Percentiles rank a stretch among this genome's conserved stretches.
These are phyloP conservation scores for Synergus umbraculus DNA, from an alignment of 2,888 invertebrate genomes.

Conservation along the genomic window DNA sequence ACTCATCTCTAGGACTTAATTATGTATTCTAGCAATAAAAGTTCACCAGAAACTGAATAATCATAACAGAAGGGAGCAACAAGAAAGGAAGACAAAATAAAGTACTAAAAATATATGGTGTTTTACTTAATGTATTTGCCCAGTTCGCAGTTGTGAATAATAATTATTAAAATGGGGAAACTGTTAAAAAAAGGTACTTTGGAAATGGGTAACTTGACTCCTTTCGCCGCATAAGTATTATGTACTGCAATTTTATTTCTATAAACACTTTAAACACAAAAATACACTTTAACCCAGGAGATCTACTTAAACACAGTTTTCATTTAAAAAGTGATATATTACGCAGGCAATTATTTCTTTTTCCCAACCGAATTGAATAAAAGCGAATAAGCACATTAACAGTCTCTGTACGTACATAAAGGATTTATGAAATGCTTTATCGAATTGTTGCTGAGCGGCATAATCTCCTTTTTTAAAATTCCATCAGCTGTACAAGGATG, in stretches of 20 bases:
- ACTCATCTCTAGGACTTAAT: neutral
- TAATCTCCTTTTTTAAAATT: constrained; percentile 76
- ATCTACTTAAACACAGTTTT: too few relatives aligned
- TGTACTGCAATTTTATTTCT: too few relatives aligned
- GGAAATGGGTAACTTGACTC: too few relatives aligned
- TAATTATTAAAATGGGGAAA: neutral
- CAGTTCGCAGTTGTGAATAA: too few relatives aligned
- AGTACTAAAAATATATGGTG: too few relatives aligned
- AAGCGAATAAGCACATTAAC: constrained; percentile 49
- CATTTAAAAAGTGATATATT: too few relatives aligned
- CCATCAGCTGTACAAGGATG: constrained; percentile 68
- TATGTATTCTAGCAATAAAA: neutral
- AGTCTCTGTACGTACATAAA: constrained; percentile 49
- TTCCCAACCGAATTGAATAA: constrained; percentile 45
- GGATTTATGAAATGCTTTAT: constrained; percentile 53
- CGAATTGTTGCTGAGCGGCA: constrained; percentile 55
- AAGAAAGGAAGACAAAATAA: neutral
- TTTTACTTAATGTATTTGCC: too few relatives aligned
- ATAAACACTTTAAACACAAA: too few relatives aligned
- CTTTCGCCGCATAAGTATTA: too few relatives aligned
- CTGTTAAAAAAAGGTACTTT: too few relatives aligned
- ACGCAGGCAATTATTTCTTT: neutral
- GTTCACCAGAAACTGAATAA: neutral
- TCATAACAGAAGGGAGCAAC: neutral
- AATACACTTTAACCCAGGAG: too few relatives aligned